These are phyloP conservation scores for Scatophagus argus DNA, from an alignment of 2,113 vertebrate genomes.

Conservation along the genomic window DNA sequence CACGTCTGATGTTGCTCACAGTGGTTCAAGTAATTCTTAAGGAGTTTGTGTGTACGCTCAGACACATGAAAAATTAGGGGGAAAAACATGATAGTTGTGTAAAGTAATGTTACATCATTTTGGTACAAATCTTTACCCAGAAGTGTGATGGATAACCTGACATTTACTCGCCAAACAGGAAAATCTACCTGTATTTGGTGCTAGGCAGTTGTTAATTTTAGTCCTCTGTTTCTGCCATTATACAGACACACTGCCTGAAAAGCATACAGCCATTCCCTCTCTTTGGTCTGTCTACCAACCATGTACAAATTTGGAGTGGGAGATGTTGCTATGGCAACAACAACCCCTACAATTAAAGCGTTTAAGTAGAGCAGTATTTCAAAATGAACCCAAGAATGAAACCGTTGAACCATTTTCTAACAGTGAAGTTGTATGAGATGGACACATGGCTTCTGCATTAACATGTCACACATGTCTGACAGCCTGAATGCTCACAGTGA, in stretches of 20 bases:
- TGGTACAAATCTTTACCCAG: no score
- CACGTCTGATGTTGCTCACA: no score
- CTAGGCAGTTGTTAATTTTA: no score
- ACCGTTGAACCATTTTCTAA: background rate
- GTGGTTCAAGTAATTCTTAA: no score
- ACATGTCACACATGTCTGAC: background rate
- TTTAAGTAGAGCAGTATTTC: slow-evolving; percentile 23
- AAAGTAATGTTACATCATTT: no score
- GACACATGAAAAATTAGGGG: no score
- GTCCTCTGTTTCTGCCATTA: background rate
- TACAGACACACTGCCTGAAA: background rate
- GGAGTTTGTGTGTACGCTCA: no score
- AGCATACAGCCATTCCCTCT: background rate
- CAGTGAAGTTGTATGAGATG: background rate
- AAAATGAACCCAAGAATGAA: slow-evolving; percentile 3
- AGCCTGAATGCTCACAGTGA: background rate
- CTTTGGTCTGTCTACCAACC: background rate
- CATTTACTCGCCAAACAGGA: no score
- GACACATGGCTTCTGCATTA: background rate
- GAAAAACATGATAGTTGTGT: no score
- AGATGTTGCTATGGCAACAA: slow-evolving; percentile 64
- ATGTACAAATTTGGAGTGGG: slow-evolving; percentile 25
- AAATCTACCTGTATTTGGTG: no score
- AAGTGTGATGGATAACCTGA: no score
- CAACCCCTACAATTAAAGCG: slow-evolving; percentile 39